Percentiles rank a stretch among this genome's conserved stretches.
Conservation (phyloP, 2,888 invertebrate genomes). For the Anthophora plumipes region DNA sequence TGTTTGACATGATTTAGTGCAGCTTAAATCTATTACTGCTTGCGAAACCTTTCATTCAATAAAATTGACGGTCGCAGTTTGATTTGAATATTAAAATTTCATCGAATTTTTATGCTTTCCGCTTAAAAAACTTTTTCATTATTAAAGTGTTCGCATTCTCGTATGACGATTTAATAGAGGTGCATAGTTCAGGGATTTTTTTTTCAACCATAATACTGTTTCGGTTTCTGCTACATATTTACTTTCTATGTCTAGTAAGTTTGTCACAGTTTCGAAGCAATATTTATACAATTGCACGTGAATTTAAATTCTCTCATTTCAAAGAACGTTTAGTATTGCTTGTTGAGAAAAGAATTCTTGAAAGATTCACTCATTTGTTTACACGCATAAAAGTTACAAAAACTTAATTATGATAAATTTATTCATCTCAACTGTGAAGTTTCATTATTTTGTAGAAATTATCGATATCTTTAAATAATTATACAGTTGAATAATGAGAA, state of each 20-base stretch:
- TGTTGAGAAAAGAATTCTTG: too few species aligned
- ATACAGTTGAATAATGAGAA: too few species aligned
- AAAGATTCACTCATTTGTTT: neutral
- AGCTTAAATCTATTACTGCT: neutral
- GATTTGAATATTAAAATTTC: neutral
- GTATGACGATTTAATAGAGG: neutral
- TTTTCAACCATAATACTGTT: neutral
- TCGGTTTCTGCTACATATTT: neutral
- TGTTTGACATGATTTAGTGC: neutral
- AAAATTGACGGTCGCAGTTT: neutral
- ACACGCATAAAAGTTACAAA: too few species aligned
- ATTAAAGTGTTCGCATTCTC: neutral
- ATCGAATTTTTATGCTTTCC: neutral
- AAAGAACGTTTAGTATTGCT: too few species aligned
- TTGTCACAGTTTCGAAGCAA: neutral
- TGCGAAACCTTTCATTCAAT: neutral
- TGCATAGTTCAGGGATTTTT: neutral
- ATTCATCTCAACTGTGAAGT: too few species aligned
- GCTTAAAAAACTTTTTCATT: neutral
- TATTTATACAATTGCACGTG: neutral
- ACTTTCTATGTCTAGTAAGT: neutral
- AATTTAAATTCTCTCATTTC: too few species aligned
- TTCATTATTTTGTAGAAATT: too few species aligned
- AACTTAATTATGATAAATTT: too few species aligned
- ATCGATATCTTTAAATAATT: too few species aligned